Evolutionary conservation across 1,140 invertebrate species (phyloP).

Genomic region (Lamellibrachia luymesi): DNA sequence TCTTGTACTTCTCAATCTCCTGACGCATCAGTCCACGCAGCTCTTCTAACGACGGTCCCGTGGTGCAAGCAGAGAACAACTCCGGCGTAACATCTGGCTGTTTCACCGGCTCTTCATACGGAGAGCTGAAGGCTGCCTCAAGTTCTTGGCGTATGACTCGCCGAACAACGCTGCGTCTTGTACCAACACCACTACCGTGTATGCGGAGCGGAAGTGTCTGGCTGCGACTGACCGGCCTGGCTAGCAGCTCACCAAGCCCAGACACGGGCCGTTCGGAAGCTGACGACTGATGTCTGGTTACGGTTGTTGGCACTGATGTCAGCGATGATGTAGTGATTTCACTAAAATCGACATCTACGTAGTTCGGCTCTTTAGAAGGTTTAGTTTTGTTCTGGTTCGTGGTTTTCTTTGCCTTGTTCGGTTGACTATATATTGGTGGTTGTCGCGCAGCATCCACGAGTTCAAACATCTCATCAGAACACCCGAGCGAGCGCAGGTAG

Average conservation of each 20-base stretch:
- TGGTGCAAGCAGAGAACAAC: not conserved
- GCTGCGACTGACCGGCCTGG: not conserved
- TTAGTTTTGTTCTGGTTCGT: not conserved
- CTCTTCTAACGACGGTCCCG: not conserved
- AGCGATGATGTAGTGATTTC: not conserved
- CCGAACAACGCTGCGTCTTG: not conserved
- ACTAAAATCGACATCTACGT: not conserved
- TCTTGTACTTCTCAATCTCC: conserved; percentile 21
- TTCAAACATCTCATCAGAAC: not conserved
- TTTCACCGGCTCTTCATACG: conserved; percentile 13
- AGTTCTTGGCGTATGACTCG: conserved; percentile 12
- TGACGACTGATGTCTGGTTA: not conserved
- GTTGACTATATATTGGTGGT: not conserved
- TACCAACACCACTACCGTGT: not conserved
- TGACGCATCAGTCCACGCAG: not conserved
- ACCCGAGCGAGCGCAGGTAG: not conserved
- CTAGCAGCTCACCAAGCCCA: not conserved
- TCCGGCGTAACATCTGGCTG: not conserved
- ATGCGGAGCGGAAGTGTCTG: not conserved
- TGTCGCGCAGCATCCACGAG: not conserved
- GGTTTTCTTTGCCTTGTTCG: not conserved
- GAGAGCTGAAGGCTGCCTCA: conserved; percentile 1
- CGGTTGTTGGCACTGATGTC: not conserved
- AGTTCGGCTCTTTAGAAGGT: not conserved
- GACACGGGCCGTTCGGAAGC: not conserved